Evolutionary conservation across 2,888 invertebrate genomes (phyloP).

Genomic region (Microdon myrmicae): DNA sequence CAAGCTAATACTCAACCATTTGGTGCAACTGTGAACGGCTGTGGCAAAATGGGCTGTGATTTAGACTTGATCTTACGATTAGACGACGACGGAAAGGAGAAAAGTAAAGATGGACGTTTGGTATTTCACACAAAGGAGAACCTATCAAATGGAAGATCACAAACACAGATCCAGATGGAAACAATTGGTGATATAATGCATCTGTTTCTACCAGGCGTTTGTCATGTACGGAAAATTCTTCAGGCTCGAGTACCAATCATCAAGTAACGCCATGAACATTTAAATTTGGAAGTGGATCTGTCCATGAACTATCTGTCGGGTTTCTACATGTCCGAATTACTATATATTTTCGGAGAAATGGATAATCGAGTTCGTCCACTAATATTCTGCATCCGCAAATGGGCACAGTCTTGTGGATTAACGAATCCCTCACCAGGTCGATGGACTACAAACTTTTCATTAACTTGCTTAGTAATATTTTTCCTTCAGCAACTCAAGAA

Average conservation of each 20-base stretch:
- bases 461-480: conserved; percentile 83
- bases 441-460: conserved; percentile 89
- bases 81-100: conserved; percentile 58
- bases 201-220: conserved; percentile 78
- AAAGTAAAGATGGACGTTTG: conserved; percentile 64
- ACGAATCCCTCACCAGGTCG: conserved; percentile 81
- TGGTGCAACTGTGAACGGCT: conserved; percentile 91
- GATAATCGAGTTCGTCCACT: conserved; percentile 82
- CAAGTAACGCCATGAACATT: conserved; percentile 81
- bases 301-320: conserved; percentile 86
- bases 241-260: conserved; percentile 91
- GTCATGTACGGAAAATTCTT: conserved; percentile 77
- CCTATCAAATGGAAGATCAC: conserved; percentile 70
- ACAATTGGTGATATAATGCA: conserved; percentile 78
- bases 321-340: conserved; percentile 85
- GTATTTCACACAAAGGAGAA: conserved; percentile 74
- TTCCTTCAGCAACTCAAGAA: conserved; percentile 77
- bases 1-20: conserved; percentile 79
- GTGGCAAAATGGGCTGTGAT: conserved; percentile 85
- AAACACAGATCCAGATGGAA: conserved; percentile 79
- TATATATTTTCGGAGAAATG: conserved; percentile 77
- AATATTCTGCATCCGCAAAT: conserved; percentile 79
- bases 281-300: conserved; percentile 85
- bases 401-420: conserved; percentile 79
- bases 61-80: conserved; percentile 77